A percentile compares a stretch with the other conserved stretches of the same genome.
phyloP scores from a whole-genome alignment of 2,113 vertebrate species.

The Marmota monax region DNA sequence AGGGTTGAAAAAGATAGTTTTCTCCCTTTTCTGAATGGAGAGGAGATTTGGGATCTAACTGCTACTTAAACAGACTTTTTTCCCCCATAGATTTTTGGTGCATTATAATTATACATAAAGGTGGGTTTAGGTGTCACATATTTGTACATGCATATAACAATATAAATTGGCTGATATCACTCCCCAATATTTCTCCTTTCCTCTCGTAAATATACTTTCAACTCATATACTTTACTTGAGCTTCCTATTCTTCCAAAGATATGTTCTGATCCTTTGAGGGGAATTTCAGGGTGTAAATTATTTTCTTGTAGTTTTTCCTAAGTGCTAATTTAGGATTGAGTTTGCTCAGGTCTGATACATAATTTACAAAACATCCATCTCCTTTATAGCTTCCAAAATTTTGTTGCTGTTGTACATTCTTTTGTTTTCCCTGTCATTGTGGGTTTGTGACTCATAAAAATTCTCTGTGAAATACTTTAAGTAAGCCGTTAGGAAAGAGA shows the following conservation, averaged over 20 bases:
- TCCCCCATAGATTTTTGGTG: too few relatives aligned
- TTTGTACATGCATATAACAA: too few relatives aligned
- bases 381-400: not conserved
- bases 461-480: slow-evolving; percentile 1
- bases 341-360: not conserved
- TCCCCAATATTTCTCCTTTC: too few relatives aligned
- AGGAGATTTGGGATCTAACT: not conserved
- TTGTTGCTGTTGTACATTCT: not conserved
- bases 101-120: too few relatives aligned
- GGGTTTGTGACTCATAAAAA: not conserved
- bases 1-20: not conserved
- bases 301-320: not conserved
- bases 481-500: not conserved
- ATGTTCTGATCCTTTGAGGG: not conserved
- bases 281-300: not conserved
- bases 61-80: not conserved
- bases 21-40: not conserved
- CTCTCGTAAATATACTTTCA: not conserved
- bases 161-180: too few relatives aligned
- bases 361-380: not conserved
- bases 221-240: not conserved
- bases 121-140: too few relatives aligned
- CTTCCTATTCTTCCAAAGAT: not conserved
- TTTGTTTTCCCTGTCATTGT: not conserved
- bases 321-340: not conserved